A percentile compares a stretch with the other conserved stretches of the same genome.
phyloP scores from a whole-genome alignment of 2,888 invertebrate species.

The Calliopum simillimum region DNA sequence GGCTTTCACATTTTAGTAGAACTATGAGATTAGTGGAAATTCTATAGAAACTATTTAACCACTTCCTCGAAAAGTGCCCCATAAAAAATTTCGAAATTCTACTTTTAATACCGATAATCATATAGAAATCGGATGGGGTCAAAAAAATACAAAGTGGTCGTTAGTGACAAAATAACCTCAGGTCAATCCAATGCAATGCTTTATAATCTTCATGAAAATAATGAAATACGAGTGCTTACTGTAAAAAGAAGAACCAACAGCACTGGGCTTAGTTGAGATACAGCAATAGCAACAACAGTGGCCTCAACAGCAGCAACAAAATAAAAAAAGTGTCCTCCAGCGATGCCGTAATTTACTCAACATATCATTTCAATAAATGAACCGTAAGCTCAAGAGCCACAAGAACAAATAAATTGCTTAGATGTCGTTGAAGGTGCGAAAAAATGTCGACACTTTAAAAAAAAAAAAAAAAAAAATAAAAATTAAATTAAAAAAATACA shows the following conservation, averaged over 20 bases:
- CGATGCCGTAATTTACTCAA: constrained; percentile 38
- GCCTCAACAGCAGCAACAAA: constrained; percentile 4
- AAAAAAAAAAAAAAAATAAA: no score
- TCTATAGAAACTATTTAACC: no score
- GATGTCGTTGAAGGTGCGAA: constrained; percentile 10
- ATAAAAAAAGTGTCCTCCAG: constrained; percentile 22
- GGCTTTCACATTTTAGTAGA: no score
- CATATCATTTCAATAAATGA: constrained; percentile 39
- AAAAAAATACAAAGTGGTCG: no score
- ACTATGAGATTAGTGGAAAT: no score
- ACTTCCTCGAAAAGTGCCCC: no score
- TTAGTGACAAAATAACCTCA: no score
- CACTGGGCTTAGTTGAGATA: background rate
- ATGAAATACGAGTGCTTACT: background rate
- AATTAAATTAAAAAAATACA: no score
- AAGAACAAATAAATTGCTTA: background rate
- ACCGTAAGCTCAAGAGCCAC: constrained; percentile 16
- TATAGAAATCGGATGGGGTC: no score
- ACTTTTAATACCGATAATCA: no score
- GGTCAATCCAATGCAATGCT: no score
- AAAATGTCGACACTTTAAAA: background rate
- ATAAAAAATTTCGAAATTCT: no score
- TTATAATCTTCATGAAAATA: background rate
- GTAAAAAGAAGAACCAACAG: constrained; percentile 4
- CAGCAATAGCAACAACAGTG: constrained; percentile 9